Base-by-base conservation (phyloP, 2,888 invertebrate genomes). In the Tortrix viridana region DNA sequence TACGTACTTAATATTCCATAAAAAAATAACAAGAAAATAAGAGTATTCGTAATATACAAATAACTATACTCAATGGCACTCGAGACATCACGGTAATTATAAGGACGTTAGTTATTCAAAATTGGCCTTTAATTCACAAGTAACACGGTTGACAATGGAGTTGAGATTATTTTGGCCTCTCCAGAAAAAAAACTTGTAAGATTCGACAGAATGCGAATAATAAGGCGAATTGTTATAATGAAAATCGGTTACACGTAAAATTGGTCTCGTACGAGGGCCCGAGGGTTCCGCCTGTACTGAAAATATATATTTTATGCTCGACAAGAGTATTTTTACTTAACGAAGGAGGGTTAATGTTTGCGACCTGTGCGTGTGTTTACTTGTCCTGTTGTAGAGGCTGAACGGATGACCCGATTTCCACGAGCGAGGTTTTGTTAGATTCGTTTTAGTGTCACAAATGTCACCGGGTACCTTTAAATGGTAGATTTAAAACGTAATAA, bases 171-270 rank as follows among this genome's bases (percentile, higher is more conserved):
- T 38, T 12, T 20, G 22, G 44, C 7, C 44, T 22, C 55, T 53
- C 37, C 19, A 43, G 48, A 44, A 55, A 56, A 54, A 44, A 61
- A 61, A 50, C 49, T 61, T 61, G 55, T 55, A 49, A 61, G 61
- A 61, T 49, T 50, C 61, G 55, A 37, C 22, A 37, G 37, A 49
- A 61, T 55, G 49, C 48, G 44, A 54, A 60, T 61, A 61, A 61
- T 61, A 61, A 61, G 61, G 49, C 49, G 55, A 55, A 55, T 55
- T 61, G 60, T 61, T 54, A 44, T 55, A 61, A 55, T 55, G 22
- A 55, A 61, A 55, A 55, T 55, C 44, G 22, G 55, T 43, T 61
- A 37, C 37, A 61, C 37, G 61, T 50, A 55, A 55, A 32, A 49
- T 56, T 32, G 7, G 22, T 48, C 7, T 44, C 32, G 18, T 55